Conservation (phyloP, 2,113 vertebrate species). For the Ptychochromis oligacanthus region DNA sequence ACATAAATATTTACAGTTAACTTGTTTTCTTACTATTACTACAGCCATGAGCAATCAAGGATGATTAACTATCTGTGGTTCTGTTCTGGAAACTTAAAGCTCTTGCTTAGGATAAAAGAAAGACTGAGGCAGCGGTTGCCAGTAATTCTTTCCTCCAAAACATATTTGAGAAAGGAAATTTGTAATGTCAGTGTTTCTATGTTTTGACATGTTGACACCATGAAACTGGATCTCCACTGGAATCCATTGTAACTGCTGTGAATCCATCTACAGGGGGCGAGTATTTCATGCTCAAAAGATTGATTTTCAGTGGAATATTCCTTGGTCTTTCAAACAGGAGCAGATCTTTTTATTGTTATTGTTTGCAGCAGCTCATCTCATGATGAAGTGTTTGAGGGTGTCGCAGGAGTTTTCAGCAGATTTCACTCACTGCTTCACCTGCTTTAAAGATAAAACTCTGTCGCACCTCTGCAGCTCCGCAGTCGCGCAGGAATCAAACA, state of each 20-base stretch:
- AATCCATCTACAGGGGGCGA: not conserved
- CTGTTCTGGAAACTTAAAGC: not conserved
- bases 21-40: not conserved
- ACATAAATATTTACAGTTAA: not conserved
- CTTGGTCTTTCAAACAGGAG: not conserved
- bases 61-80: not conserved
- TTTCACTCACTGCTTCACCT: constrained; percentile 12
- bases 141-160: not conserved
- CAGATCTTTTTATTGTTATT: constrained; percentile 5
- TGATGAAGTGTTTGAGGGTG: not conserved
- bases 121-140: not conserved
- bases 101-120: not conserved
- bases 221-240: not conserved
- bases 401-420: constrained; percentile 6
- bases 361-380: constrained; percentile 16
- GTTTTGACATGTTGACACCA: not conserved
- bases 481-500: constrained; percentile 36
- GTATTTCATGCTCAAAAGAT: not conserved
- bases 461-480: constrained; percentile 11
- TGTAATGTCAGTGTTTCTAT: not conserved
- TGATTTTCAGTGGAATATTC: not conserved
- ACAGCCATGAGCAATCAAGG: fast-evolving
- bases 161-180: not conserved
- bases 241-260: not conserved
- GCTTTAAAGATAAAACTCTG: constrained; percentile 37